These are phyloP conservation scores for Actinernus sp. DNA, from an alignment of 92 coral and sea anemone species.

Conservation along the genomic window DNA sequence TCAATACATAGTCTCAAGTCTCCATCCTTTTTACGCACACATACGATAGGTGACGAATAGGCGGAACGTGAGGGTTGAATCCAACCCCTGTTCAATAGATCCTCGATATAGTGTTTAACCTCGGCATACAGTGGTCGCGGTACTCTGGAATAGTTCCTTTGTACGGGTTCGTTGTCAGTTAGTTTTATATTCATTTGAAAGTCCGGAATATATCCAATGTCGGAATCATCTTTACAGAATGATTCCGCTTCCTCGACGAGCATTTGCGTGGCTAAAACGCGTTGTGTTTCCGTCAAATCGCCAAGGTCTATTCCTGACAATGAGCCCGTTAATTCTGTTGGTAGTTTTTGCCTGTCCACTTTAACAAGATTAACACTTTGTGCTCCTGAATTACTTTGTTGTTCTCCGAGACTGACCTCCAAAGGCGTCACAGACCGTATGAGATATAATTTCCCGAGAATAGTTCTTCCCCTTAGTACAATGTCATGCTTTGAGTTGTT, in stretches of 20 bases:
- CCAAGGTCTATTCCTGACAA: constrained; percentile 47
- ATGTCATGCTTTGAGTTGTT: constrained; percentile 60
- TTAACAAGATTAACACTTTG: not conserved
- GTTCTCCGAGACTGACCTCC: too few species aligned
- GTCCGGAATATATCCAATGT: constrained; percentile 46
- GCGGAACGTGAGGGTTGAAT: constrained; percentile 47
- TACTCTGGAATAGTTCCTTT: constrained; percentile 38
- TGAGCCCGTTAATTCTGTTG: constrained; percentile 25
- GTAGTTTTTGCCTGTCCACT: too few species aligned
- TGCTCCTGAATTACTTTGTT: too few species aligned
- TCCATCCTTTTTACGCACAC: constrained; percentile 52
- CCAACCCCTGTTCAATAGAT: constrained; percentile 46
- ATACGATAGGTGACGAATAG: constrained; percentile 28
- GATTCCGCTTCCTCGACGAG: constrained; percentile 62
- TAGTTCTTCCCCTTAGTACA: constrained; percentile 35
- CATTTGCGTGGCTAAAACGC: constrained; percentile 40
- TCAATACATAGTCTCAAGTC: constrained; percentile 41
- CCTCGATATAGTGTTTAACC: constrained; percentile 55
- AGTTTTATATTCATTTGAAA: constrained; percentile 43
- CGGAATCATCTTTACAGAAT: constrained; percentile 52
- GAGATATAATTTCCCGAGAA: constrained; percentile 49
- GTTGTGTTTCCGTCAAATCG: constrained; percentile 39
- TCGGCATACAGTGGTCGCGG: constrained; percentile 57
- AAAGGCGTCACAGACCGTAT: constrained; percentile 63
- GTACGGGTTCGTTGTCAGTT: constrained; percentile 50